These are phyloP conservation scores for Oreochromis mossambicus DNA, from an alignment of 2,797 vertebrate species.

Conservation along the genomic window DNA sequence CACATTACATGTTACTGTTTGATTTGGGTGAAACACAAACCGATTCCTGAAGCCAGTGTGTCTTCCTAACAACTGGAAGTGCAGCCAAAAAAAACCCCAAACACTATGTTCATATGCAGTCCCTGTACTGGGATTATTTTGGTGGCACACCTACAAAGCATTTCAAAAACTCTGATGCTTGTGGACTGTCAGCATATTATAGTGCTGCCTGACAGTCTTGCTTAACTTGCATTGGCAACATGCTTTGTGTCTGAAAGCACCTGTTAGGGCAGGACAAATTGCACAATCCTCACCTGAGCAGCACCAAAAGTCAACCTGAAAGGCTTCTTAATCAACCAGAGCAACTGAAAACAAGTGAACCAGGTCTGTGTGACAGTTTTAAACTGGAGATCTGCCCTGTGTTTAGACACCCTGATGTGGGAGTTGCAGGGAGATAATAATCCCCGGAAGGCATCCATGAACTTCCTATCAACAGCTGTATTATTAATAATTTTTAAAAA, in stretches of 20 bases:
- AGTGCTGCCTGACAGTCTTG: background rate
- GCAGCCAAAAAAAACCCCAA: accelerated
- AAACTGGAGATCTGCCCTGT: background rate
- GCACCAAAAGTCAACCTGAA: background rate
- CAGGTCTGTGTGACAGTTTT: background rate
- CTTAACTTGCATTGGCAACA: background rate
- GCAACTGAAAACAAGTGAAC: background rate
- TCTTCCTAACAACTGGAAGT: background rate
- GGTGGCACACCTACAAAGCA: background rate
- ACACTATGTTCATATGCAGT: background rate
- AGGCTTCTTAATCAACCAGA: background rate
- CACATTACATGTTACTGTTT: background rate
- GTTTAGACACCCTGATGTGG: background rate
- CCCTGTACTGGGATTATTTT: background rate
- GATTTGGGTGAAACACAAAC: background rate
- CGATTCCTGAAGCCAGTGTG: background rate
- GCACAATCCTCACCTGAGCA: background rate
- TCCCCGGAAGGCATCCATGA: background rate
- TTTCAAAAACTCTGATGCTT: accelerated
- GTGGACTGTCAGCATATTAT: background rate
- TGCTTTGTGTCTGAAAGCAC: background rate
- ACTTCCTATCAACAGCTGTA: background rate
- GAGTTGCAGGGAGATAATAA: background rate
- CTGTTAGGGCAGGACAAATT: background rate
- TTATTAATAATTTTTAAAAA: background rate